Base-by-base conservation (phyloP, 2,888 invertebrate genomes). In the Andrena camellia region DNA sequence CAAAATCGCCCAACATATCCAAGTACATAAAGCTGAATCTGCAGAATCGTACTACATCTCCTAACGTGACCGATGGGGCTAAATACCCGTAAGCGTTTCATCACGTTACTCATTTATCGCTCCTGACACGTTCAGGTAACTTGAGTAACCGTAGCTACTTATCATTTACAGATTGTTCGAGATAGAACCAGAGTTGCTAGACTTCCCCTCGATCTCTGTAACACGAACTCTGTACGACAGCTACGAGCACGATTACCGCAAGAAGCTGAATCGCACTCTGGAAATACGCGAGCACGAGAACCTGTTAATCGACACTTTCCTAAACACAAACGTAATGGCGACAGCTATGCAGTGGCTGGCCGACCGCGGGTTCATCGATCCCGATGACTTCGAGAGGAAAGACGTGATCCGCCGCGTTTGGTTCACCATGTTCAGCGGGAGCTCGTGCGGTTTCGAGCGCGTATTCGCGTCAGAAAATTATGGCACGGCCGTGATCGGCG, bases 371-470 rank as follows among this genome's bases (percentile, higher is more conserved):
- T 92, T 91, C 73, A 86, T 93, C 33, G 89, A 91, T 23, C 85
- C 91, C 0, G 92, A 93, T 59, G 91, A 91, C 50, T 92, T 90
- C 48, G 96, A 96, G 69, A 97, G 96, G 90, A 95, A 96, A 80
- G 97, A 97, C 87, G 95, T 96, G 50, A 93, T 97, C 5, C 96
- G 96, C 90, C 96, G 96, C 78, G 94, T 97, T 13, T 97, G 97
- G 97, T 97, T 97, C 90, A 96, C 97, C 2, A 95, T 97, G 86
- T 96, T 97, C 60, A 95, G 95, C 89, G 97, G 97, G 35, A 95
- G 98, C 69, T 98, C 98, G 77, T 97, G 97, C 52, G 98, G 98
- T 3, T 99, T 99, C 92, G 99, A 99, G 94, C 98, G 99, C 91
- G 96, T 98, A 23, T 98, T 99, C 93, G 95, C 98, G 0, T 97